Base-by-base conservation (phyloP, 2,888 invertebrate genomes). In the Tortricodes alternella region DNA sequence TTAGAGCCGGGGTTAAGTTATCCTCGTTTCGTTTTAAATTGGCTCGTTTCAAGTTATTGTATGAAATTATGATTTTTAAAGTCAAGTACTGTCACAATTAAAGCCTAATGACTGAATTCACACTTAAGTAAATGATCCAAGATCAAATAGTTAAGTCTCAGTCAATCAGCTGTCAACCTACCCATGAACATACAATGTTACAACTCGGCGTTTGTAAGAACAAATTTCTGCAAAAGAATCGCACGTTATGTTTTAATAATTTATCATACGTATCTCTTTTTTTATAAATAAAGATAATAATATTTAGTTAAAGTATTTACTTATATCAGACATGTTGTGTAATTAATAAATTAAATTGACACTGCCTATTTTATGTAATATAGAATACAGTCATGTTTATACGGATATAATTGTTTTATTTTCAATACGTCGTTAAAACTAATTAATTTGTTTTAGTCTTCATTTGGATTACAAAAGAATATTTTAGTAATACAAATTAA, bases 341-440 rank as follows among this genome's bases (percentile, higher is more conserved):
- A 3, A 34, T 41, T 9, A n/a, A 15, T 27, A 15, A 32, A 37
- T 32, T 53, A 19, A 32, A 43, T 16, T 19, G 35, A 49, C 48
- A 55, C 55, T 55, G 55, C 55, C 55, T 55, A 49, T 55, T 55
- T 43, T 41, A 55, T 43, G 48, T 55, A 48, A 55, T 27, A 27
- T 55, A 19, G 43, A 41, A 49, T 24, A 39, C 9, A 48, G 21
- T 34, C 18, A 41, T 48, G 48, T 55, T 55, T 55, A 49, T 55
- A 55, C 48, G 16, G 18, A 27, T 27, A 27, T 6, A 3, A 21
- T 48, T 48, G 55, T 55, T 55, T 55, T 9, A 55, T 48, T 44
- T 48, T 27, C 38, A 39, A 43, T 29, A 7, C 18, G 27, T 21
- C 19, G 13, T n/a, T 19, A 6, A 15, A 34, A 21, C 15, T 9